Conservation (phyloP, 2,797 vertebrate species). For the Galago senegalensis region DNA sequence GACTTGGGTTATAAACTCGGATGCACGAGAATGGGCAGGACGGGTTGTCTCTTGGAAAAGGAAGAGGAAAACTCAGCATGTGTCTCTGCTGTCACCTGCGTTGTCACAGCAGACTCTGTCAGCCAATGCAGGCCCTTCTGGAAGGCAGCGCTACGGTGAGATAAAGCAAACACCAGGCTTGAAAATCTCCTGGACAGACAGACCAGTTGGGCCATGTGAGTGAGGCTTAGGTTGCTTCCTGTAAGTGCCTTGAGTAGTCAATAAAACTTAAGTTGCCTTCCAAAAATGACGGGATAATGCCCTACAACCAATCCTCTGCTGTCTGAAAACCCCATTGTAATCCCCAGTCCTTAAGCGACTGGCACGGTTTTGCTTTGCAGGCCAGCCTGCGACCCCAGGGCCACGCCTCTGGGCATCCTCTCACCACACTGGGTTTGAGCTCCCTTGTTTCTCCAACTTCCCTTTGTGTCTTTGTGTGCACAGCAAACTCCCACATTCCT, state of each 20-base stretch:
- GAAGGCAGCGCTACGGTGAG: not conserved
- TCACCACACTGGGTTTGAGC: accelerated
- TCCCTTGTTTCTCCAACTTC: not conserved
- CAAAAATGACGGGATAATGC: not conserved
- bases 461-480: too few relatives aligned
- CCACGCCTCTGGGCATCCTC: not conserved
- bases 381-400: accelerated
- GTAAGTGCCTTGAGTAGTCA: not conserved
- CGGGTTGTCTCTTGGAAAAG: accelerated
- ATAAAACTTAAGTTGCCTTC: not conserved
- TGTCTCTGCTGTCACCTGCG: too few relatives aligned
- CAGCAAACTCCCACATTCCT: not conserved
- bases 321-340: not conserved
- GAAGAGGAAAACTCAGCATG: not conserved
- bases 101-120: too few relatives aligned
- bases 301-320: not conserved
- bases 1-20: too few relatives aligned
- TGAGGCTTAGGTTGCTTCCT: not conserved
- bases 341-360: accelerated
- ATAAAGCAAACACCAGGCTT: not conserved
- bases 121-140: not conserved
- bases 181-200: not conserved
- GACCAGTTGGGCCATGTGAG: not conserved
- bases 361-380: not conserved
- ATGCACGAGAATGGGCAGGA: accelerated